Evolutionary conservation across 1,140 invertebrate genomes (phyloP), one percentile per base, ranked within the genome.

Genomic region (Drosophila kikkawai): DNA sequence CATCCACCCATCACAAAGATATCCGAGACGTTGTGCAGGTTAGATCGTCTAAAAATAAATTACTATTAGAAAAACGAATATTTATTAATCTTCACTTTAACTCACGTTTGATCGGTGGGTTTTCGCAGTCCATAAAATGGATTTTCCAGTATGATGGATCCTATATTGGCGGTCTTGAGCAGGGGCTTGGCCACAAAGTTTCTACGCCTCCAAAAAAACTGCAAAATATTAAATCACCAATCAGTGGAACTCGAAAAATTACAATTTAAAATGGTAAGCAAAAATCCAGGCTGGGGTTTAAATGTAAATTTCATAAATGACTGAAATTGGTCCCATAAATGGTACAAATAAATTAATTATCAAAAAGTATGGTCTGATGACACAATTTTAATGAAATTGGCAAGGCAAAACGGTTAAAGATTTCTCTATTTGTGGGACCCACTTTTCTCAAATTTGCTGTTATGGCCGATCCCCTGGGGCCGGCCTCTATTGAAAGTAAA

Each of bases 1-100:
- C 98, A 98, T 32, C 97, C 98, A 60, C 99, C 99, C 99, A 99
- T 99, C 53, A 99, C 97, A 95, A 99, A 99, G 87, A 99, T 97
- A 93, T 99, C 99, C 48, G 97, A 98, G 0, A 99, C 98, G 94
- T 99, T 98, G 83, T 97, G 96, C 32, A 99, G 94, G 92, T 96
- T 96, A 4, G 99, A 99, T 29, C 98, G 96, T 61, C 97, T 98
- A 37, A 75, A 61, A 34, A 77, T 12, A 11, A 7, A 53, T 50
- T 26, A 0, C 12, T 17, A 15, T 26, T 37, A 36, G 32, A 4
- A 15, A 22, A 4, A 26, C 7, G 26, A 32, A 44, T 19, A 22
- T 32, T 0, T 37, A 5, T 7, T 19, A 8, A 6, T 22, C 6
- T 22, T 15, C 12, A 9, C n/a, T 51, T n/a, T 2, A 9, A 80